Percentiles rank a stretch among this genome's conserved stretches.
These are phyloP conservation scores for Dusona sp. DNA, from an alignment of 2,888 invertebrate genomes.

Conservation along the genomic window DNA sequence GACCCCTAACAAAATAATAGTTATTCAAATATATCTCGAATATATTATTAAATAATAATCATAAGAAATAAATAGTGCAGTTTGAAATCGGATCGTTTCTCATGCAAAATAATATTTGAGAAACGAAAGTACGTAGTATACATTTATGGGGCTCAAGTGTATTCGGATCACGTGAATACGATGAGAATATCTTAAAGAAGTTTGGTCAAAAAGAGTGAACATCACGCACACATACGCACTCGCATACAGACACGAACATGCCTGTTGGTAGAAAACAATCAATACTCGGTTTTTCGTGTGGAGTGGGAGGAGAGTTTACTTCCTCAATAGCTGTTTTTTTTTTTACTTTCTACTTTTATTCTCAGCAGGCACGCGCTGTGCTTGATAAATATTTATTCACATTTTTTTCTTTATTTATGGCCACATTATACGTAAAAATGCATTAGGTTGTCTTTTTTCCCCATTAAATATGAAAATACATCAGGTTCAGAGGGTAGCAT, in stretches of 20 bases:
- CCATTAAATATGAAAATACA: too few species aligned
- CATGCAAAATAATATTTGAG: too few species aligned
- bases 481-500: too few species aligned
- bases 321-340: not conserved
- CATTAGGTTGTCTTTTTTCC: too few species aligned
- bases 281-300: conserved; percentile 49
- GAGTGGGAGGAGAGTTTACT: conserved; percentile 28
- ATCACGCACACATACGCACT: conserved; percentile 17
- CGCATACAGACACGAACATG: not conserved
- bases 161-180: not conserved
- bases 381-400: not conserved
- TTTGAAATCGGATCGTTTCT: too few species aligned
- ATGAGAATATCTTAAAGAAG: conserved; percentile 5
- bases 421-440: not conserved
- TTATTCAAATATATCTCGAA: too few species aligned
- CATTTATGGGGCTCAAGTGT: not conserved
- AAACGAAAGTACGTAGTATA: too few species aligned
- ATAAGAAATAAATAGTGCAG: too few species aligned
- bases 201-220: not conserved
- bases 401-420: not conserved
- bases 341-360: not conserved
- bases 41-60: too few species aligned
- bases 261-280: conserved; percentile 49
- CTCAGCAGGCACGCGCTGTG: not conserved
- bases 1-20: too few species aligned